Evolutionary conservation across 2,888 invertebrate species (phyloP).

Genomic region (Nomada ruficornis): DNA sequence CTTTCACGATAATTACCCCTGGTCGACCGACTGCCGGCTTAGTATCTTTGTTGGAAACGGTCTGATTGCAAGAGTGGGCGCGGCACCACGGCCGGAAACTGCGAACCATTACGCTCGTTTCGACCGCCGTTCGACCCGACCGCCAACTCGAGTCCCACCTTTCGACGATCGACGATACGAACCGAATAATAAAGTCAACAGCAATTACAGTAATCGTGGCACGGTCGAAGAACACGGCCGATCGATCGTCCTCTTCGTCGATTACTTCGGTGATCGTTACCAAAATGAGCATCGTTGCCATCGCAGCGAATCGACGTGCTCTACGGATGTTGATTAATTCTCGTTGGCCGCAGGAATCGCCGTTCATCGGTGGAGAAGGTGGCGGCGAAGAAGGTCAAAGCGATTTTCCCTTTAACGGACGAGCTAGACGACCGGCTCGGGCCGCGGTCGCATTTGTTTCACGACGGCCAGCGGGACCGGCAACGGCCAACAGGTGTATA

Average conservation of each 20-base stretch:
- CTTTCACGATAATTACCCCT: constrained; percentile 55
- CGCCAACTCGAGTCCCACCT: background rate
- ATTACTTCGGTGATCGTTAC: too few species aligned
- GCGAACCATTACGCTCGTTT: constrained; percentile 20
- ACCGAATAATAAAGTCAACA: constrained; percentile 18
- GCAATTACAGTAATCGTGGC: constrained; percentile 18
- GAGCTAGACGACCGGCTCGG: constrained; percentile 40
- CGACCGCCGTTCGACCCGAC: background rate
- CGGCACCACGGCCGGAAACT: constrained; percentile 26
- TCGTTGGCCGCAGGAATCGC: too few species aligned
- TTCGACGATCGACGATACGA: constrained; percentile 11
- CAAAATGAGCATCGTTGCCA: too few species aligned
- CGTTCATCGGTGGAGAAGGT: constrained; percentile 1
- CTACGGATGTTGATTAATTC: too few species aligned
- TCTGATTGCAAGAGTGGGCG: constrained; percentile 33
- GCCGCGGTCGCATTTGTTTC: constrained; percentile 62
- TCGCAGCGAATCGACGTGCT: too few species aligned
- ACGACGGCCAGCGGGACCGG: constrained; percentile 63
- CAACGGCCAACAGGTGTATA: constrained; percentile 84
- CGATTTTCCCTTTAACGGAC: constrained; percentile 66
- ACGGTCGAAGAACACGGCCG: background rate
- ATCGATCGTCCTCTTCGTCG: too few species aligned
- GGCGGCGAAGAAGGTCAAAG: constrained; percentile 41
- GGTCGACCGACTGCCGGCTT: constrained; percentile 46
- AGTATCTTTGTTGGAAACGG: constrained; percentile 41